Conservation (phyloP, 2,113 vertebrate species). For the Ceyx margarethae region DNA sequence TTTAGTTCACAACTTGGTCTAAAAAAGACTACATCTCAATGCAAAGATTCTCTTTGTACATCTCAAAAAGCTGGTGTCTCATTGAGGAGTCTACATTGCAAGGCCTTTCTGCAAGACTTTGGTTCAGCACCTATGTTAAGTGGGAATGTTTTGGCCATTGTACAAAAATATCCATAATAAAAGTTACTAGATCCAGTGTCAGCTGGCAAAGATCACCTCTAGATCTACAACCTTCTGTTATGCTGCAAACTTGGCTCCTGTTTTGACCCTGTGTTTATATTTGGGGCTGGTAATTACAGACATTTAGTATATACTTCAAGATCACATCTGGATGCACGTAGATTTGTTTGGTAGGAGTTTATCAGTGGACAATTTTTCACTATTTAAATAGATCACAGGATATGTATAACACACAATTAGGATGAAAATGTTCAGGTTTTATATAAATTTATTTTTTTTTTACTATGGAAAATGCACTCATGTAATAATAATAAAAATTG, state of each 20-base stretch:
- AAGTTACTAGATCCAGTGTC: neutral
- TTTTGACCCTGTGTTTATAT: neutral
- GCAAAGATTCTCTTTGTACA: neutral
- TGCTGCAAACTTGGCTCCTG: neutral
- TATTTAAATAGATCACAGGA: neutral
- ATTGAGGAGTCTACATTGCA: neutral
- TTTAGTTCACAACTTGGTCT: neutral
- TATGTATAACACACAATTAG: neutral
- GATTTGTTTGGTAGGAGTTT: neutral
- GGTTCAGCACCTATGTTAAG: neutral
- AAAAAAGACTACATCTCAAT: neutral
- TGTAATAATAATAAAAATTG: conserved; percentile 7
- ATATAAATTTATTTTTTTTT: neutral
- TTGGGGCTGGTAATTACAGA: neutral
- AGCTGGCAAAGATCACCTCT: neutral
- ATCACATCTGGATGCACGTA: neutral
- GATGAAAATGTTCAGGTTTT: neutral
- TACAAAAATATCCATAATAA: neutral
- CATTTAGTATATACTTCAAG: neutral
- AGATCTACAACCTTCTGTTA: neutral
- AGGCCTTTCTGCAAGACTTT: neutral
- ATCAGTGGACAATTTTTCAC: neutral
- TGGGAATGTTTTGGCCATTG: neutral
- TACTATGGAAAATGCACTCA: neutral
- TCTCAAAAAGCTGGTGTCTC: neutral